Evolutionary conservation across 2,797 vertebrate species (phyloP), one percentile per base, ranked within the genome.

Genomic region (Champsocephalus gunnari): DNA sequence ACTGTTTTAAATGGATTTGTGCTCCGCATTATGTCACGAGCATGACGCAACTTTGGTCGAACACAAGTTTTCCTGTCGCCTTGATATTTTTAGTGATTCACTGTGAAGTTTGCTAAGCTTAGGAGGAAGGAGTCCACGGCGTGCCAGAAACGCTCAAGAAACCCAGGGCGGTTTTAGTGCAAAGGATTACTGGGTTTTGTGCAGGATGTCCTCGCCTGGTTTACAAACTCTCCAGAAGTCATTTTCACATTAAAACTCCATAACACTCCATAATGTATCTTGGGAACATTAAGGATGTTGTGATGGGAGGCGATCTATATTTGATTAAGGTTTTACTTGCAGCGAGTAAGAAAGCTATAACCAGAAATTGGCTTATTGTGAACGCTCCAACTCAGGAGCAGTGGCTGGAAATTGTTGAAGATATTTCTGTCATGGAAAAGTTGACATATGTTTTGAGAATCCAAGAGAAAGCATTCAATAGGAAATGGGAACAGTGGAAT

Each of bases 111-210:
- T 21, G 44, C 38, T 45, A 49, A 76, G 45, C 28, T 65, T 48
- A 55, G 38, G n/a, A 51, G 43, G 44, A 58, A 63, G 28, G n/a
- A 64, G 49, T 51, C 67, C 2, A 2, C 6, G 0, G 0, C 50
- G 62, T 71, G 63, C 44, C 68, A 77, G 63, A 77, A 69, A 55
- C 1, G 0, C 43, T 72, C 64, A 66, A 68, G 57, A 44, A 76
- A 66, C 10, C 5, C 51, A 16, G 63, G 14, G 17, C 50, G 53
- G 66, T 64, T 82, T 71, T 14, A 83, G 75, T 61, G 53, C 41
- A 68, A 68, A 75, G 64, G 63, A 85, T 82, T 85, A 76, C 73
- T 66, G 65, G 65, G 65, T 64, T 55, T 81, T 83, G 66, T 43
- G 41, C 67, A 61, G 73, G 80, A 83, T 81, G 82, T 80, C 69